Percentiles rank a stretch among this genome's conserved stretches.
Conservation (phyloP, 2,888 invertebrate genomes). For the Synanthedon formicaeformis region DNA sequence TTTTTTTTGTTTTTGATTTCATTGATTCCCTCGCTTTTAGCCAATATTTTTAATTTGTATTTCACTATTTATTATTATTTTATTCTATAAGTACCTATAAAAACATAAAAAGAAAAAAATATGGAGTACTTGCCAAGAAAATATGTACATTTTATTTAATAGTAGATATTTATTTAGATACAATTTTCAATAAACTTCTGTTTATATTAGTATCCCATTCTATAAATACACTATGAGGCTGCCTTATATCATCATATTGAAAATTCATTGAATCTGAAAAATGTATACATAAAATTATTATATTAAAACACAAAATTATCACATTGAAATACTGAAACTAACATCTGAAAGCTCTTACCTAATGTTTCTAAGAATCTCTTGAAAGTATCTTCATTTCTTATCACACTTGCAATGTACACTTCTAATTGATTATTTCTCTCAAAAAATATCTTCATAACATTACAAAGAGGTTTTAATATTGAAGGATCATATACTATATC, state of each 20-base stretch:
- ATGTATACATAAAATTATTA: background rate
- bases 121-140: no score
- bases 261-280: conserved; percentile 32
- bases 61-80: no score
- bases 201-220: conserved; percentile 35
- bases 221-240: conserved; percentile 20
- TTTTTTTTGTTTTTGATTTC: no score
- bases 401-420: conserved; percentile 45
- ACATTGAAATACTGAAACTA: background rate
- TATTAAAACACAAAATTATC: conserved; percentile 1
- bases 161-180: background rate
- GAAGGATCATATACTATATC: conserved; percentile 59
- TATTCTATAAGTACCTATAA: no score
- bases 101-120: no score
- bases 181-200: conserved; percentile 37
- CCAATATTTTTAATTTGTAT: no score
- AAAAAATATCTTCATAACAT: conserved; percentile 31
- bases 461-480: conserved; percentile 38
- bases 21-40: no score
- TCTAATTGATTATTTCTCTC: conserved; percentile 31
- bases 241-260: conserved; percentile 16
- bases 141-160: no score
- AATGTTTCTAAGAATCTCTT: conserved; percentile 65
- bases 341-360: conserved; percentile 41
- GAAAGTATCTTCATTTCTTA: conserved; percentile 76